These are phyloP conservation scores for Platorchestia sp. DNA, from an alignment of 1,140 invertebrate genomes.

Conservation along the genomic window DNA sequence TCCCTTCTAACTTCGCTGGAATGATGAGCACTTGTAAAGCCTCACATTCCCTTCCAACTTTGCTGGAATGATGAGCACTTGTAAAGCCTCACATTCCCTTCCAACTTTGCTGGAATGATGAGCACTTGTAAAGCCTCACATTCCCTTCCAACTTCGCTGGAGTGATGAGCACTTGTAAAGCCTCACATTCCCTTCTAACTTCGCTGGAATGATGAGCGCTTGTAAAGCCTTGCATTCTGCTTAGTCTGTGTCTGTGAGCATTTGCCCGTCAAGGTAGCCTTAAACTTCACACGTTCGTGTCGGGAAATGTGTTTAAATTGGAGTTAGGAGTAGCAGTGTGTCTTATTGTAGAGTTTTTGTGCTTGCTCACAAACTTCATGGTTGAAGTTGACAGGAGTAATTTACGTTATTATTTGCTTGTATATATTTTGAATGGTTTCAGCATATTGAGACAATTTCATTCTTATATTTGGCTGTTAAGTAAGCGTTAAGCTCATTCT, in stretches of 20 bases:
- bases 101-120: neutral
- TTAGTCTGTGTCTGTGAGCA: neutral
- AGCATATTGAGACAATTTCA: too few relatives aligned
- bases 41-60: neutral
- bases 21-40: neutral
- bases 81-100: neutral
- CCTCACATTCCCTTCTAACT: neutral
- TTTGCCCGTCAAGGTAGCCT: neutral
- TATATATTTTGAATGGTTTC: too few relatives aligned
- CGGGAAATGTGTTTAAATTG: too few relatives aligned
- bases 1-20: neutral
- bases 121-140: neutral
- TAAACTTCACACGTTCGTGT: too few relatives aligned
- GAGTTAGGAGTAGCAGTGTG: too few relatives aligned
- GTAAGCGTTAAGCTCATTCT: too few relatives aligned
- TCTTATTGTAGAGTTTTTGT: too few relatives aligned
- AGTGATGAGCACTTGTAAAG: neutral
- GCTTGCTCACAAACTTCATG: too few relatives aligned
- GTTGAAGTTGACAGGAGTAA: too few relatives aligned
- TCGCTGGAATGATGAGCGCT: neutral
- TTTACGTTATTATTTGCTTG: too few relatives aligned
- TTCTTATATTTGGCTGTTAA: too few relatives aligned
- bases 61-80: neutral
- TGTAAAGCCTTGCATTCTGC: neutral
- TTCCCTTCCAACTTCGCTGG: neutral